Conservation (phyloP, 2,113 vertebrate species). For the Furnarius figulus region DNA sequence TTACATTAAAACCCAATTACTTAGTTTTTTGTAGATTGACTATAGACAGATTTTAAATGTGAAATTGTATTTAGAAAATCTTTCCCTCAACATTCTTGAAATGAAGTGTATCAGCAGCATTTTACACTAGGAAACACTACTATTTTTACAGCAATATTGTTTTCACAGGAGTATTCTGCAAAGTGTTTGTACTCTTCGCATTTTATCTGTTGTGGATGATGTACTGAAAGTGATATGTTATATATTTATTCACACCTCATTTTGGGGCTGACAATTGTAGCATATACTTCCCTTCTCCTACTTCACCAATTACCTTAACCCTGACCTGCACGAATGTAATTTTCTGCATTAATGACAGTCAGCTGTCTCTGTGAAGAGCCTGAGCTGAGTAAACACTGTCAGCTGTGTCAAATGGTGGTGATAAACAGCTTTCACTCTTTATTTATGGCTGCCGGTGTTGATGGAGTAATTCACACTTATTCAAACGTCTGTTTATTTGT, state of each 20-base stretch:
- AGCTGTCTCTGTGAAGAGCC: slow-evolving; percentile 12
- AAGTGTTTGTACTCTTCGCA: background rate
- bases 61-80: background rate
- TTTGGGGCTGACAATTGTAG: slow-evolving; percentile 15
- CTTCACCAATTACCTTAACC: slow-evolving; percentile 53
- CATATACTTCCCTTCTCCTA: slow-evolving; percentile 19
- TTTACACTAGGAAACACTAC: background rate
- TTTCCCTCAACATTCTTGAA: background rate
- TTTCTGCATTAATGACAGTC: slow-evolving; percentile 51
- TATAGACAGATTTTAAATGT: background rate
- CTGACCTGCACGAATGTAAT: slow-evolving; percentile 19
- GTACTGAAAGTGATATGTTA: background rate
- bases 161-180: background rate
- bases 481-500: background rate
- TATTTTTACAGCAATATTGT: background rate
- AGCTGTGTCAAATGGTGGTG: slow-evolving; percentile 30
- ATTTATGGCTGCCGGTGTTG: background rate
- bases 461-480: background rate
- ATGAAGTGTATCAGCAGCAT: background rate
- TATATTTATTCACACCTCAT: slow-evolving; percentile 57
- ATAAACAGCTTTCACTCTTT: slow-evolving; percentile 42
- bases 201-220: background rate
- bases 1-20: background rate
- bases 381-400: slow-evolving; percentile 28
- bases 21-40: background rate